Evolutionary conservation across 2,113 vertebrate genomes (phyloP).

Genomic region (Ptilonorhynchus violaceus): DNA sequence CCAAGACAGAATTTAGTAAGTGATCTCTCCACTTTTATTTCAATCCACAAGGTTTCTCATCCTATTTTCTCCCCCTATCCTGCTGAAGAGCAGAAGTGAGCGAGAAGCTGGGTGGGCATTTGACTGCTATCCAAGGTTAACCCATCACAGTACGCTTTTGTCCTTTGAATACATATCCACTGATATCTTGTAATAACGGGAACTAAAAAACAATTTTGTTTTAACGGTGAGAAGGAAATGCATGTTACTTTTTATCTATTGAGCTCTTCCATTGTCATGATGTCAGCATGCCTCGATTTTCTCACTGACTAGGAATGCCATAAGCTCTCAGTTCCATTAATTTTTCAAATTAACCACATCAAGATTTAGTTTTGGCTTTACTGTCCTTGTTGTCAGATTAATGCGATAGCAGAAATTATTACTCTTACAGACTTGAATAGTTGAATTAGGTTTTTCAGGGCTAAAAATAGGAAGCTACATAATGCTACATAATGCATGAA

Average conservation of each 20-base stretch:
- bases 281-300: not conserved
- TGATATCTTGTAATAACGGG: not conserved
- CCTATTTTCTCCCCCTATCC: not conserved
- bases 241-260: not conserved
- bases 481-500: not conserved
- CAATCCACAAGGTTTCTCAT: not conserved
- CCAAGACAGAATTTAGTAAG: not conserved
- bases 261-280: not conserved
- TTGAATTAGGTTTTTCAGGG: not conserved
- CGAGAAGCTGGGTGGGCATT: accelerated
- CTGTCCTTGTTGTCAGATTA: not conserved
- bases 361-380: not conserved
- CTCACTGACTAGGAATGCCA: not conserved
- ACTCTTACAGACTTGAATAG: not conserved
- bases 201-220: not conserved
- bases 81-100: accelerated
- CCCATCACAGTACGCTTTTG: accelerated
- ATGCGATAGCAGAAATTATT: not conserved
- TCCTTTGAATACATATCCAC: not conserved
- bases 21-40: not conserved
- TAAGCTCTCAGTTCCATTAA: not conserved
- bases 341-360: not conserved
- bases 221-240: not conserved
- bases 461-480: not conserved
- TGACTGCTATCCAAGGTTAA: not conserved